Base-by-base conservation (phyloP, 2,113 vertebrate genomes). In the Gobiocypris rarus region DNA sequence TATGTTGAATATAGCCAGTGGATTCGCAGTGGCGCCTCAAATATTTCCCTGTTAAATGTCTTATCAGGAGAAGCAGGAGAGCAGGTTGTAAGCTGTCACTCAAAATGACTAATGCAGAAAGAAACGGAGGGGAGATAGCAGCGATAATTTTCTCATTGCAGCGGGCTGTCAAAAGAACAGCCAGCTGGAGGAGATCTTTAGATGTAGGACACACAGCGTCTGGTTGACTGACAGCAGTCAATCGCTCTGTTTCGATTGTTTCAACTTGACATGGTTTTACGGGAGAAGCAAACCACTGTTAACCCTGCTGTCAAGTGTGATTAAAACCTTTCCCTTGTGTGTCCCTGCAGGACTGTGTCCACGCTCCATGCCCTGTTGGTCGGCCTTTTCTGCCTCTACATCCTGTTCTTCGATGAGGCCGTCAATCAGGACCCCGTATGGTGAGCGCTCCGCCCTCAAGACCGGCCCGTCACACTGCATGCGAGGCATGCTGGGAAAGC, bases 281-380 rank as follows among this genome's bases (percentile, higher is more conserved):
- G 6, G n/a, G 41, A 26, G 7, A 75, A 52, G 45, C 45, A 50
- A 9, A 17, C n/a, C 73, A 52, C 48, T 50, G 14, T 52, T 10
- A 75, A 50, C 17, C 11, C 71, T 19, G 48, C 1, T 61, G n/a
- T 28, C 28, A 45, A 56, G n/a, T 26, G 22, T 61, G n/a, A 43
- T 78, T 4, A 76, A 54, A 56, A 38, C 15, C 19, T 26, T 24
- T 58, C 1, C 1, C 41, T 63, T 67, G 4, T 6, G 11, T 83
- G 70, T 34, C 69, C 9, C 90, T 93, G 92, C 94, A 99, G 98
- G 95, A 96, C 97, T 9, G 97, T 96, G 85, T 99, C 98, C 56
- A 97, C 98, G 0, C 94, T 97, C 91, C 98, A 99, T 0, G 97
- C 98, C 34, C 89, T 97, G 89, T 74, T 98, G 89, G 97, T 98